phyloP scores from a whole-genome alignment of 2,888 invertebrate genomes.

The Harmothoe impar region DNA sequence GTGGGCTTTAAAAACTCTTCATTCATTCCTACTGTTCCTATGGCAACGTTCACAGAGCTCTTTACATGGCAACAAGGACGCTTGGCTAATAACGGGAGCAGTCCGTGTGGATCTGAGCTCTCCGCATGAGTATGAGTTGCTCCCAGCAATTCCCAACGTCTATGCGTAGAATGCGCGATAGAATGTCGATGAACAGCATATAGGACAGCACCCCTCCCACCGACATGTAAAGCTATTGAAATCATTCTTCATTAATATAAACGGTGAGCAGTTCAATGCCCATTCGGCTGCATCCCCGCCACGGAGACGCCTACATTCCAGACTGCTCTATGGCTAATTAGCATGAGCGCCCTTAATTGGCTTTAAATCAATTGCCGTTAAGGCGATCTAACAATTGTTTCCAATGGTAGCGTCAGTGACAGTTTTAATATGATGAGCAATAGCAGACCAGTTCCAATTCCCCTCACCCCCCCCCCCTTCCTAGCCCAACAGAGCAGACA shows the following conservation, averaged over 20 bases:
- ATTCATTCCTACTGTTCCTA: not conserved
- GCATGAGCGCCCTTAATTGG: conserved; percentile 7
- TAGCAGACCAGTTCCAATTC: not conserved
- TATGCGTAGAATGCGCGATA: not conserved
- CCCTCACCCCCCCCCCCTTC: not conserved
- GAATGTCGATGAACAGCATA: no score
- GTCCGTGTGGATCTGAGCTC: not conserved
- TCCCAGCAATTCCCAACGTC: not conserved
- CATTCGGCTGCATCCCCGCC: not conserved
- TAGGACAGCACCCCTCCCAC: not conserved
- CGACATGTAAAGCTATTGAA: not conserved
- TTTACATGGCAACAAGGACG: not conserved
- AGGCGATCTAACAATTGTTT: conserved; percentile 7
- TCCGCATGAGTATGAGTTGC: not conserved
- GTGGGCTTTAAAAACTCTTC: no score
- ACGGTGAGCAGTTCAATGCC: no score
- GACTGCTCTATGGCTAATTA: not conserved
- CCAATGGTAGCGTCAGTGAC: not conserved
- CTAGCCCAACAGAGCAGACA: not conserved
- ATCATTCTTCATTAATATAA: no score
- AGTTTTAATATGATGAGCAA: not conserved
- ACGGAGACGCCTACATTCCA: not conserved
- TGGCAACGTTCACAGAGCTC: not conserved
- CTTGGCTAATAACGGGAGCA: not conserved
- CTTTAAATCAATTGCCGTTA: not conserved